These are phyloP conservation scores for Orussus abietinus DNA, from an alignment of 1,140 invertebrate genomes.

Conservation along the genomic window DNA sequence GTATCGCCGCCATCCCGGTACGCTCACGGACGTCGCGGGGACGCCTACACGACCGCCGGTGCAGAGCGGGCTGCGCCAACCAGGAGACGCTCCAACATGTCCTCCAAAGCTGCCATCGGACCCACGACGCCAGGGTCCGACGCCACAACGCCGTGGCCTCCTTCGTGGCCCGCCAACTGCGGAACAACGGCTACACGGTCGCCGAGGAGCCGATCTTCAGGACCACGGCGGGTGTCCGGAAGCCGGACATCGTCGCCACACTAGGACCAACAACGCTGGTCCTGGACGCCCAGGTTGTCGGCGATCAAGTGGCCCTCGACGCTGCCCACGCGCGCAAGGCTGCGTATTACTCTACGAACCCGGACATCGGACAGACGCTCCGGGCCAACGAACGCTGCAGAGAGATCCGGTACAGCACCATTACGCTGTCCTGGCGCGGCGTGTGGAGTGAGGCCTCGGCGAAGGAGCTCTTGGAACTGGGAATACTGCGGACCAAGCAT, in stretches of 20 bases:
- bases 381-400: not conserved
- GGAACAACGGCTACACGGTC: not conserved
- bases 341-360: not conserved
- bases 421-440: slow-evolving; percentile 12
- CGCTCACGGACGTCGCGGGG: slow-evolving; percentile 25
- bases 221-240: slow-evolving; percentile 1
- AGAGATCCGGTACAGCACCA: not conserved
- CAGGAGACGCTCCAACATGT: slow-evolving; percentile 13
- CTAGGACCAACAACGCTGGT: slow-evolving; percentile 4
- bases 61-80: slow-evolving; percentile 8
- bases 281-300: slow-evolving; percentile 13
- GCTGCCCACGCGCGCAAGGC: slow-evolving; percentile 6
- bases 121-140: not conserved
- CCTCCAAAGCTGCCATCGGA: slow-evolving; percentile 11
- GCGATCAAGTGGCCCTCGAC: slow-evolving; percentile 4
- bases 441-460: slow-evolving; percentile 11
- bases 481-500: not conserved
- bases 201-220: slow-evolving; percentile 3
- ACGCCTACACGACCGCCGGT: slow-evolving; percentile 3
- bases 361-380: not conserved
- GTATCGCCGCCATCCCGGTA: slow-evolving; percentile 30
- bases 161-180: slow-evolving; percentile 1
- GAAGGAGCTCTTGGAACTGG: slow-evolving; percentile 3
- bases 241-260: slow-evolving; percentile 11
- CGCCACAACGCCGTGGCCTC: slow-evolving; percentile 8